These are phyloP conservation scores for Andrena camellia DNA, from an alignment of 2,888 invertebrate genomes.

Conservation along the genomic window DNA sequence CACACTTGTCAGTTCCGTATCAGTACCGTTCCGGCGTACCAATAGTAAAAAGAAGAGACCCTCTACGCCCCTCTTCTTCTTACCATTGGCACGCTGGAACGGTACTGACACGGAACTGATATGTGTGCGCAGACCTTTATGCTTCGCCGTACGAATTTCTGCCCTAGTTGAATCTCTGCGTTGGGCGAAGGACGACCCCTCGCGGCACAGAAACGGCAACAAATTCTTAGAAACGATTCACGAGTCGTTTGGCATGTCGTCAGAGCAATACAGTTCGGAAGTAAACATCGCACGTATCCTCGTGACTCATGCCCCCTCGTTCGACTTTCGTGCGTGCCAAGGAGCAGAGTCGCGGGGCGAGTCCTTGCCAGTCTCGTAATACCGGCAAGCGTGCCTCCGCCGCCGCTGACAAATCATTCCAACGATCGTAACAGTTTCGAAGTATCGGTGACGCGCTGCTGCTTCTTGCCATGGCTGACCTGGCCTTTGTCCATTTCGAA, in stretches of 20 bases:
- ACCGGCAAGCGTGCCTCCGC: constrained; percentile 31
- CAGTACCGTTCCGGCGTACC: too few relatives aligned
- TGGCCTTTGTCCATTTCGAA: constrained; percentile 52
- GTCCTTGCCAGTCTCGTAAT: constrained; percentile 51
- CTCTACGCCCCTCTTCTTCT: too few relatives aligned
- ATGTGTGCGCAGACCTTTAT: too few relatives aligned
- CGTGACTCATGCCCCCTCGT: constrained; percentile 28
- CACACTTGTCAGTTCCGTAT: too few relatives aligned
- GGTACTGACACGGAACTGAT: too few relatives aligned
- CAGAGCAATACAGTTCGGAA: constrained; percentile 17
- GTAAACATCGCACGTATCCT: constrained; percentile 29
- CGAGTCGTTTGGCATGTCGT: background rate
- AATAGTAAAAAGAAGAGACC: too few relatives aligned
- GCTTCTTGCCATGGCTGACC: constrained; percentile 28
- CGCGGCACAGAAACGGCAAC: background rate
- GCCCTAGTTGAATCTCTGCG: too few relatives aligned
- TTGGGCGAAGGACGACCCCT: background rate
- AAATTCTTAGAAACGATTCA: constrained; percentile 10
- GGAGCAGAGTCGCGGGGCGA: constrained; percentile 20
- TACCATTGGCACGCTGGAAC: too few relatives aligned
- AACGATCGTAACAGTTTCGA: constrained; percentile 32
- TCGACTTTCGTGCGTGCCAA: constrained; percentile 46
- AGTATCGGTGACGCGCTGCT: constrained; percentile 29
- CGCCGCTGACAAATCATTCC: constrained; percentile 38
- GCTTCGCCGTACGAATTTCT: too few relatives aligned